Evolutionary conservation across 2,888 invertebrate species (phyloP).

Genomic region (Calliopum simillimum): DNA sequence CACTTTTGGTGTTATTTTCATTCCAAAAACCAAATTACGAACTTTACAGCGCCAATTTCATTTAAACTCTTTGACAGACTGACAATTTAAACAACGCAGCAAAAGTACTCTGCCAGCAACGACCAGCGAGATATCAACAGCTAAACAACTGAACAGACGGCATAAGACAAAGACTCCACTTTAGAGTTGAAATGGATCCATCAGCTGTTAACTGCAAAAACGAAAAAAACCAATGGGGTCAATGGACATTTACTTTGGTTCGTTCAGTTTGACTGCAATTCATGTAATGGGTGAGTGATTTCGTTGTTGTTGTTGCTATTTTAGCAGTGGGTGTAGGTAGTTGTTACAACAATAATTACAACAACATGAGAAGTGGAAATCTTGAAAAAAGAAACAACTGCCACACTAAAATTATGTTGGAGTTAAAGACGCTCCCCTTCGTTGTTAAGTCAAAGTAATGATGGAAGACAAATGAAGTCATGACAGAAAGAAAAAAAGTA

Average conservation of each 20-base stretch:
- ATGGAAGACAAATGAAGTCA: conserved; percentile 24
- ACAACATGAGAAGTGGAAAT: background rate
- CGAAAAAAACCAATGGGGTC: conserved; percentile 14
- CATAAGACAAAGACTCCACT: background rate
- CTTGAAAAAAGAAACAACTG: background rate
- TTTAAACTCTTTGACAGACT: conserved; percentile 16
- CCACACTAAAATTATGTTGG: background rate
- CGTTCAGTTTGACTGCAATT: background rate
- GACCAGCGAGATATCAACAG: background rate
- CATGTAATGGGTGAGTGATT: conserved; percentile 25
- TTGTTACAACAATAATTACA: conserved; percentile 11
- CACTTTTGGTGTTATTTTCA: no score
- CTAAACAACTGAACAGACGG: no score
- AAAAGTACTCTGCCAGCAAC: background rate
- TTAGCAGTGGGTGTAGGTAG: no score
- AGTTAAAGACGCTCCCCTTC: no score
- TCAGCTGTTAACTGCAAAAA: conserved; percentile 15
- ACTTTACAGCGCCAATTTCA: conserved; percentile 2
- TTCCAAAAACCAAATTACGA: background rate
- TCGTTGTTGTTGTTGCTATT: conserved; percentile 22
- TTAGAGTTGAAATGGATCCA: conserved; percentile 14
- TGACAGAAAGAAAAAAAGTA: background rate
- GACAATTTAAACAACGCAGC: conserved; percentile 24
- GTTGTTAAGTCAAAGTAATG: background rate
- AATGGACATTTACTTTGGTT: conserved; percentile 14